These are phyloP conservation scores for Hypanus sabinus DNA, from an alignment of 2,113 vertebrate species.

Conservation along the genomic window DNA sequence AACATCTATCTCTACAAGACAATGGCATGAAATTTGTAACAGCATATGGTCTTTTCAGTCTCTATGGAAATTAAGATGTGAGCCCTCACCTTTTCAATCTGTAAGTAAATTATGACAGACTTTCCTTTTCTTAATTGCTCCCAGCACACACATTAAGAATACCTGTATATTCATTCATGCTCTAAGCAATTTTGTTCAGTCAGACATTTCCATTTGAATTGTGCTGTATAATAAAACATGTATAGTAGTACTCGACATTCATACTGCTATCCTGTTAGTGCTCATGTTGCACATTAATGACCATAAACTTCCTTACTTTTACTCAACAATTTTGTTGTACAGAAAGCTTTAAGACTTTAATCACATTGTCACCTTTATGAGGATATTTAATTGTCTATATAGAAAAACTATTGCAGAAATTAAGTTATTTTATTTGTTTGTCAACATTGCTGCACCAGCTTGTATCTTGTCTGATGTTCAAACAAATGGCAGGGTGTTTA, in stretches of 20 bases:
- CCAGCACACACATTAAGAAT: constrained; percentile 15
- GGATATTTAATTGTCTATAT: not conserved
- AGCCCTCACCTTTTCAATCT: constrained; percentile 24
- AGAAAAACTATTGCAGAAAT: not conserved
- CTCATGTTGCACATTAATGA: too few species aligned
- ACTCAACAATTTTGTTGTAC: not conserved
- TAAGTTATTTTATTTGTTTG: not conserved
- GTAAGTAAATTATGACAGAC: constrained; percentile 17
- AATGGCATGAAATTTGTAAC: not conserved
- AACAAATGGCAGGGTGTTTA: not conserved
- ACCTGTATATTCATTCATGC: not conserved
- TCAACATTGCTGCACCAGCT: too few species aligned
- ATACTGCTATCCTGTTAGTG: not conserved
- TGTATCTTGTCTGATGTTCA: too few species aligned
- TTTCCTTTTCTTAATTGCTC: constrained; percentile 2
- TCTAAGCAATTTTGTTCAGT: not conserved
- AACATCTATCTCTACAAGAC: constrained; percentile 7
- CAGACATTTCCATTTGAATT: not conserved
- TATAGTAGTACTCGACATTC: not conserved
- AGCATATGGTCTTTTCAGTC: not conserved
- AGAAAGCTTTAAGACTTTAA: not conserved
- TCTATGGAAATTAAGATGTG: not conserved
- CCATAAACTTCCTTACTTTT: not conserved
- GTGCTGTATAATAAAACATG: not conserved
- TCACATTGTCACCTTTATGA: not conserved